Conservation (phyloP, 2,113 vertebrate genomes). For the Gallinago jamesoni region DNA sequence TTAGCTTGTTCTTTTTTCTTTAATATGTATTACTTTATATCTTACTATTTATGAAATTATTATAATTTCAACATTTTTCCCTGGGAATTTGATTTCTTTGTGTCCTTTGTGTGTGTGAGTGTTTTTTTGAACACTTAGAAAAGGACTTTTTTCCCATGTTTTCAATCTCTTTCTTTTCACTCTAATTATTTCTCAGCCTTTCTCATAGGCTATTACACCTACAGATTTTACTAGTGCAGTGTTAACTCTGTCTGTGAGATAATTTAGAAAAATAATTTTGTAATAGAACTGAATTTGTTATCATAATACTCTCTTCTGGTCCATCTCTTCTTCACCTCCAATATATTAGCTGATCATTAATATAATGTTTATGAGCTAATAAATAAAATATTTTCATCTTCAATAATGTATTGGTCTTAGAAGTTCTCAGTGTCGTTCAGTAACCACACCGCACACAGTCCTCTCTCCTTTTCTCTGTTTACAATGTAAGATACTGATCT, state of each 20-base stretch:
- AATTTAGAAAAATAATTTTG: background rate
- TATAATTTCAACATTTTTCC: background rate
- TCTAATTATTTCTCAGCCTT: background rate
- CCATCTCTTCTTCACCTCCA: background rate
- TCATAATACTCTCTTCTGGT: background rate
- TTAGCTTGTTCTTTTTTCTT: background rate
- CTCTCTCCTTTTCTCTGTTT: background rate
- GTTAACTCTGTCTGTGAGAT: background rate
- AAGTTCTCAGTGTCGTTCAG: background rate
- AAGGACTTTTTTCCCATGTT: background rate
- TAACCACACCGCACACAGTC: background rate
- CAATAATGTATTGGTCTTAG: background rate
- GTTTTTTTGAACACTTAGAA: background rate
- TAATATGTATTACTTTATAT: background rate
- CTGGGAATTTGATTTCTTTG: background rate
- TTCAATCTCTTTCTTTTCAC: background rate
- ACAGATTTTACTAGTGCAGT: background rate
- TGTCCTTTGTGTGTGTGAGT: background rate
- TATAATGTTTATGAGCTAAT: background rate
- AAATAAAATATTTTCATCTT: background rate
- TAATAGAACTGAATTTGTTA: background rate
- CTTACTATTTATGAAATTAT: background rate
- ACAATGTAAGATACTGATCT: background rate
- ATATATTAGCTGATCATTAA: background rate
- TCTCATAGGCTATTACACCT: background rate